Evolutionary conservation across 2,113 vertebrate species (phyloP).

Genomic region (Lepus europaeus): DNA sequence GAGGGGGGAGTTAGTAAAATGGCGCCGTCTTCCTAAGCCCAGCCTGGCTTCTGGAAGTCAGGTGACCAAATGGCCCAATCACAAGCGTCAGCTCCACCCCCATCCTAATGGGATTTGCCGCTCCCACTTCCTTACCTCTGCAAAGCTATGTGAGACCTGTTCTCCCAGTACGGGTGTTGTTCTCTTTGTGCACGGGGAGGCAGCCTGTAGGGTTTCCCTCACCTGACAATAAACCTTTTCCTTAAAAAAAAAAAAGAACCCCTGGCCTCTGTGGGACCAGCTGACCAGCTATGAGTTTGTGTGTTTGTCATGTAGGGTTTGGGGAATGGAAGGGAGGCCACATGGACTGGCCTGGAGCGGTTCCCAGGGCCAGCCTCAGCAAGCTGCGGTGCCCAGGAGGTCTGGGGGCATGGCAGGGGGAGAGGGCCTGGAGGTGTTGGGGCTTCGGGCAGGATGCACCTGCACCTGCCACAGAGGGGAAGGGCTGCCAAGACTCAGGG

Average conservation of each 20-base stretch:
- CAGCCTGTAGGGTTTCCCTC: too few relatives aligned
- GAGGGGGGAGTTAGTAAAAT: too few relatives aligned
- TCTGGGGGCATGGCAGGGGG: neutral
- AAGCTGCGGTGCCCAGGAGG: neutral
- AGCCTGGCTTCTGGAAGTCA: too few relatives aligned
- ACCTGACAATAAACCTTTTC: too few relatives aligned
- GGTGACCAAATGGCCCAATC: too few relatives aligned
- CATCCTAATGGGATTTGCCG: too few relatives aligned
- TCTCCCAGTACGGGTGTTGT: too few relatives aligned
- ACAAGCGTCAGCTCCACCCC: too few relatives aligned
- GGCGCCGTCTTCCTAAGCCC: too few relatives aligned
- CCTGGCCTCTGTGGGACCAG: neutral
- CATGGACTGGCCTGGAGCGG: neutral
- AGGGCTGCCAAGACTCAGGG: neutral
- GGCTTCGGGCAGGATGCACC: neutral
- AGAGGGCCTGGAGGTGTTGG: neutral
- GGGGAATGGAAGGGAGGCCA: neutral
- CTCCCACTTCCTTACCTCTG: too few relatives aligned
- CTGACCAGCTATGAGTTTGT: neutral
- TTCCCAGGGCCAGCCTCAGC: neutral
- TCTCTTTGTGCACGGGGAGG: too few relatives aligned
- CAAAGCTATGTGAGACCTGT: too few relatives aligned
- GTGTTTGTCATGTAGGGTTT: neutral
- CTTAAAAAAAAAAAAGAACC: neutral
- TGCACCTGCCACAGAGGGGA: accelerated